Percentiles rank a stretch among this genome's conserved stretches.
phyloP scores from a whole-genome alignment of 2,888 invertebrate genomes.

The Pristionchus japonicus region DNA sequence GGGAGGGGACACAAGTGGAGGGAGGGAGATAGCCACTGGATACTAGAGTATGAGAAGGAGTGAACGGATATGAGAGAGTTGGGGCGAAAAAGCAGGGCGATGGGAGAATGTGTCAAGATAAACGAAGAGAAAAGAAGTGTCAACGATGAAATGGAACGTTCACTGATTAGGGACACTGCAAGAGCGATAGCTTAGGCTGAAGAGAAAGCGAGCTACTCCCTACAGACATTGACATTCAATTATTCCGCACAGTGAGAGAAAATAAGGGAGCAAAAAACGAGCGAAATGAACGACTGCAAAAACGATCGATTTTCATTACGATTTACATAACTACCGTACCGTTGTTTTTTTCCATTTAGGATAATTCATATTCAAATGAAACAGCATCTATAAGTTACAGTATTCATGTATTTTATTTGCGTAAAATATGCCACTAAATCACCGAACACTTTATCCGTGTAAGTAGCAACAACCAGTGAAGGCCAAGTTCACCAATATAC shows the following conservation, averaged over 20 bases:
- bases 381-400: neutral
- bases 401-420: too few species aligned
- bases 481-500: neutral
- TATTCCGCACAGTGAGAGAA: neutral
- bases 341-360: neutral
- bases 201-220: neutral
- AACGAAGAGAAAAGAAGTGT: neutral
- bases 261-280: neutral
- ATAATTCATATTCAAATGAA: neutral
- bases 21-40: constrained; percentile 5
- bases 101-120: constrained; percentile 7
- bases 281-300: neutral
- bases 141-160: neutral
- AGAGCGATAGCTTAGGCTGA: neutral
- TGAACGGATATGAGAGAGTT: neutral
- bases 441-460: neutral
- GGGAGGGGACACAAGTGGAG: neutral
- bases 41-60: constrained; percentile 3
- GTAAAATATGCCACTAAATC: too few species aligned
- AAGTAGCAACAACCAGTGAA: neutral
- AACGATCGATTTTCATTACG: neutral
- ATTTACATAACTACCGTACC: neutral
- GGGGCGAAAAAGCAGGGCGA: neutral
- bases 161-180: neutral
- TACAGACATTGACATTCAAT: neutral